These are phyloP conservation scores for Origma solitaria DNA, from an alignment of 2,113 vertebrate genomes.

Conservation along the genomic window DNA sequence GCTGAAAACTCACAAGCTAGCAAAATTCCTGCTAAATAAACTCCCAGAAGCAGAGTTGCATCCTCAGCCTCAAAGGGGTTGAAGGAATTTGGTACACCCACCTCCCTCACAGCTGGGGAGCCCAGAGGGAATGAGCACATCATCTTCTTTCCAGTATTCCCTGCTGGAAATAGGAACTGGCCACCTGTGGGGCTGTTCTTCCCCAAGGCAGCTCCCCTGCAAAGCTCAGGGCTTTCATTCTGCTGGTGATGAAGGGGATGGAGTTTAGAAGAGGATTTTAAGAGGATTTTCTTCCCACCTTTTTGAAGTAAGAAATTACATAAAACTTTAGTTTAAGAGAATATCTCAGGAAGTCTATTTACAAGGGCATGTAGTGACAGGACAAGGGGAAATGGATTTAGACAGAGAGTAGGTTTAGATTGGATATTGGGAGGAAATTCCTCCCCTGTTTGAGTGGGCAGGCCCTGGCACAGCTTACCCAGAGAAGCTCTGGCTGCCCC, in stretches of 20 bases:
- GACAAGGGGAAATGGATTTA: neutral
- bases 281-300: neutral
- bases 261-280: neutral
- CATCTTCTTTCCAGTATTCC: neutral
- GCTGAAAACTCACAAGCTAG: neutral
- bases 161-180: neutral
- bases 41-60: neutral
- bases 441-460: neutral
- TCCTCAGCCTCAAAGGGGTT: neutral
- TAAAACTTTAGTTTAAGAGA: neutral
- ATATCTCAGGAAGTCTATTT: neutral
- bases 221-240: neutral
- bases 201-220: neutral
- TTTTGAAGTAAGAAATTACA: neutral
- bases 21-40: neutral
- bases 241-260: neutral
- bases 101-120: neutral
- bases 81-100: accelerated
- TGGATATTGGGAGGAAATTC: neutral
- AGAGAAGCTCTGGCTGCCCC: neutral
- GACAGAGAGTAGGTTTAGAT: neutral
- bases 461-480: neutral
- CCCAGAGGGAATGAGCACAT: neutral
- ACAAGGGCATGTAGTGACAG: neutral
- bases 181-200: neutral